Conservation (phyloP, 2,113 vertebrate species). For the Salvelinus namaycush region DNA sequence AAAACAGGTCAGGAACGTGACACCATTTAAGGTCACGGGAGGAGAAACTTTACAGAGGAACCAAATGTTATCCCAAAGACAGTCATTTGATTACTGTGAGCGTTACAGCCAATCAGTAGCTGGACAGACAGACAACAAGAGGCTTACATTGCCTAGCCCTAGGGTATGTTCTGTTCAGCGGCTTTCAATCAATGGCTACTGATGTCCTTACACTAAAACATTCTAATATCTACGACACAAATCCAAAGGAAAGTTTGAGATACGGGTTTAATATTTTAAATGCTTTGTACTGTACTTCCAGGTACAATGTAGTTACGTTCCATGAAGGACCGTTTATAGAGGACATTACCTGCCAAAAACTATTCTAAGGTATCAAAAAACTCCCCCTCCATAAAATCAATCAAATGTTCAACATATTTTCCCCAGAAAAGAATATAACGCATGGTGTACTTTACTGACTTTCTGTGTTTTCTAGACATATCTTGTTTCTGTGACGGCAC, state of each 20-base stretch:
- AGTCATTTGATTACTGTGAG: not conserved
- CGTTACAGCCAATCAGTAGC: not conserved
- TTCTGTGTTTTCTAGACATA: constrained; percentile 14
- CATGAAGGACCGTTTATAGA: no score
- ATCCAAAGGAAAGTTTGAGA: not conserved
- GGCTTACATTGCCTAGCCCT: not conserved
- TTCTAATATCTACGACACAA: not conserved
- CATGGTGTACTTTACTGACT: not conserved
- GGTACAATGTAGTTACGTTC: no score
- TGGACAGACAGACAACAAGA: not conserved
- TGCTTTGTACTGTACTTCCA: no score
- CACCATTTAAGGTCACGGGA: constrained; percentile 64
- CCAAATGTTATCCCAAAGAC: not conserved
- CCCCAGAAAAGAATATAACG: not conserved
- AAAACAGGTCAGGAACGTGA: no score
- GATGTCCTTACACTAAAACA: not conserved
- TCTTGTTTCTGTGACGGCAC: constrained; percentile 20
- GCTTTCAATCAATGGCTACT: not conserved
- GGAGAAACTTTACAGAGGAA: constrained; percentile 27
- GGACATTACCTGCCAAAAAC: no score
- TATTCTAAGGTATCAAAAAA: not conserved
- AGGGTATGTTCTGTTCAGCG: not conserved
- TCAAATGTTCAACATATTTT: not conserved
- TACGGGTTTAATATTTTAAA: no score
- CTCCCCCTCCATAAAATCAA: not conserved